phyloP scores from a whole-genome alignment of 2,888 invertebrate species.

The Colostygia pectinataria region DNA sequence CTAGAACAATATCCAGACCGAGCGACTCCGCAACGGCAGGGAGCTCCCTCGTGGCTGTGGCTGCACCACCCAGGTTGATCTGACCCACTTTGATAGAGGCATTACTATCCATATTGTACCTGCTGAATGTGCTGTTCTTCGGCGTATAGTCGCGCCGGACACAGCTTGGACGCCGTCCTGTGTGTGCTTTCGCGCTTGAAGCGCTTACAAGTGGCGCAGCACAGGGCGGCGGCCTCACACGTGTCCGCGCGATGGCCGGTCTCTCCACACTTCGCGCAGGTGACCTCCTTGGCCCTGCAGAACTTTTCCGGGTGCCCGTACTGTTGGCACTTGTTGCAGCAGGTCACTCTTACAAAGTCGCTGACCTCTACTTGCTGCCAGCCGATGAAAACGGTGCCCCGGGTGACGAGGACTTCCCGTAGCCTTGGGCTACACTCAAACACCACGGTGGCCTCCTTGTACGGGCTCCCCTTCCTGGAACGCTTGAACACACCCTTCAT shows the following conservation, averaged over 20 bases:
- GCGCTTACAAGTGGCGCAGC: constrained; percentile 38
- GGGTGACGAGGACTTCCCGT: neutral
- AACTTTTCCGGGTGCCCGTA: constrained; percentile 41
- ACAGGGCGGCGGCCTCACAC: constrained; percentile 2
- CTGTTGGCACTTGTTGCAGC: constrained; percentile 42
- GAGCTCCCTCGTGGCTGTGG: constrained; percentile 31
- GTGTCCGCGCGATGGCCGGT: constrained; percentile 19
- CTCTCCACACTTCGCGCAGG: constrained; percentile 36
- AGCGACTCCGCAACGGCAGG: constrained; percentile 21
- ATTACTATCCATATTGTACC: constrained; percentile 20
- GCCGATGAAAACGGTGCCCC: constrained; percentile 1
- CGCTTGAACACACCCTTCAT: neutral
- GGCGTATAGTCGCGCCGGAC: constrained; percentile 29
- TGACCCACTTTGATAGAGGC: constrained; percentile 25
- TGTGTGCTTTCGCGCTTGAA: constrained; percentile 30
- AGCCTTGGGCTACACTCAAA: constrained; percentile 2
- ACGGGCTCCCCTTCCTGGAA: neutral
- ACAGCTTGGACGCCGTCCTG: constrained; percentile 23
- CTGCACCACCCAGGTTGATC: constrained; percentile 30
- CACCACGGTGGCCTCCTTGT: constrained; percentile 13
- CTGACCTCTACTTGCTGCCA: constrained; percentile 11
- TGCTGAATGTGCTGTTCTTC: constrained; percentile 11
- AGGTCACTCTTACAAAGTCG: constrained; percentile 20
- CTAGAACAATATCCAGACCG: constrained; percentile 30
- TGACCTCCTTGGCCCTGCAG: neutral